phyloP scores from a whole-genome alignment of 2,113 vertebrate species.

The Dinomys branickii region DNA sequence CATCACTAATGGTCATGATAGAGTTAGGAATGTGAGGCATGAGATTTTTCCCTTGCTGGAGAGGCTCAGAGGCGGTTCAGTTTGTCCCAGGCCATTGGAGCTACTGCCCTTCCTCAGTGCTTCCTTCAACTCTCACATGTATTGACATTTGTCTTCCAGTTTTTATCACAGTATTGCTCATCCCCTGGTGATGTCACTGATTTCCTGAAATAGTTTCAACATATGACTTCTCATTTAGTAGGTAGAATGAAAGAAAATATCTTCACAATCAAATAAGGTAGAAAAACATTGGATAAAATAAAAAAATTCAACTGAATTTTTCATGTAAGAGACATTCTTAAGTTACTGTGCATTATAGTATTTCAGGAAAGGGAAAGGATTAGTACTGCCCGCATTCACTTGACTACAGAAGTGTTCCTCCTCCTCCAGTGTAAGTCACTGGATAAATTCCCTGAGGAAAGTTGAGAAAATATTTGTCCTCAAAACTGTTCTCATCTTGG shows the following conservation, averaged over 20 bases:
- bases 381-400: not conserved
- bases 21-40: too few species aligned
- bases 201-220: not conserved
- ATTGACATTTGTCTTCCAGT: not conserved
- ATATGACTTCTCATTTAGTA: not conserved
- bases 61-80: not conserved
- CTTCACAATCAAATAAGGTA: not conserved
- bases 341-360: too few species aligned
- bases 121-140: not conserved
- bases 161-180: not conserved
- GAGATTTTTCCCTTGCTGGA: not conserved
- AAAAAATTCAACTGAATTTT: not conserved
- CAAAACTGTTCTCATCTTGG: too few species aligned
- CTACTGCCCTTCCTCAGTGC: too few species aligned
- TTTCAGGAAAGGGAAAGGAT: not conserved
- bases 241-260: not conserved
- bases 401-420: too few species aligned
- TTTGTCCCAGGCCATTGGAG: rapidly evolving
- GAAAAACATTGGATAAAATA: not conserved
- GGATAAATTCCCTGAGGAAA: not conserved
- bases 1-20: rapidly evolving
- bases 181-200: too few species aligned
- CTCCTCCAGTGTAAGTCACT: not conserved
- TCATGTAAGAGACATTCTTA: not conserved
- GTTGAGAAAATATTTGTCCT: not conserved